Evolutionary conservation across 2,888 invertebrate species (phyloP), one percentile per base, ranked within the genome.

Genomic region (Synanthedon andrenaeformis): DNA sequence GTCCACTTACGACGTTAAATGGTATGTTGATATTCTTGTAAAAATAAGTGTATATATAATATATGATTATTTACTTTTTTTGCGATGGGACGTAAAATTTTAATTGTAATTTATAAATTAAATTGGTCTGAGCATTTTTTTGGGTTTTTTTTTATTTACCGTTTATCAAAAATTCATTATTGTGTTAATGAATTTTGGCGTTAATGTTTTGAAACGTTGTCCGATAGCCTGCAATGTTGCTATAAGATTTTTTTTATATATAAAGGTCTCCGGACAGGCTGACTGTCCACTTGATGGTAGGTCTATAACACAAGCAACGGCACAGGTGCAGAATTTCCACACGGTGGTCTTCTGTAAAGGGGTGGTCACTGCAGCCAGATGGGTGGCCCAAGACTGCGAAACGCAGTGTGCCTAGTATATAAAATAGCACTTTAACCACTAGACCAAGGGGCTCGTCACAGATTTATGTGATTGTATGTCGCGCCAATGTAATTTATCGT

Each of bases 21-120:
- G 1, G 17, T 49, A 70, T 70, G 66, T 74, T 73, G 72, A 77
- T 77, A 75, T 79, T 74, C 65, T 71, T 79, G 76, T 82, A 77
- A 71, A 72, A 62, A 71, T 79, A 79, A 75, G 72, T 80, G 78
- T 81, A 78, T 78, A 78, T 79, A 74, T 59, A 45, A 45, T 45
- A 45, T 70, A 65, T 56, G 56, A 62, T 63, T 62, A 66, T 63
- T 67, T 70, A 67, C 71, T 72, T 67, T 64, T 62, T 69, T 69
- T 71, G 64, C 69, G 64, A 69, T 67, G 72, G 76, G 69, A 70
- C 65, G 77, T 69, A 76, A 71, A 74, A 56, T 56, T 65, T 74
- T 76, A 68, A 71, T 67, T 75, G 74, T 81, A 81, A 79, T 78
- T 76, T 79, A 73, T 74, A 66, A 74, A 62, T 58, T 60, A 62